A percentile compares a stretch with the other conserved stretches of the same genome.
phyloP scores from a whole-genome alignment of 2,888 invertebrate species.

The Netelia inedita region DNA sequence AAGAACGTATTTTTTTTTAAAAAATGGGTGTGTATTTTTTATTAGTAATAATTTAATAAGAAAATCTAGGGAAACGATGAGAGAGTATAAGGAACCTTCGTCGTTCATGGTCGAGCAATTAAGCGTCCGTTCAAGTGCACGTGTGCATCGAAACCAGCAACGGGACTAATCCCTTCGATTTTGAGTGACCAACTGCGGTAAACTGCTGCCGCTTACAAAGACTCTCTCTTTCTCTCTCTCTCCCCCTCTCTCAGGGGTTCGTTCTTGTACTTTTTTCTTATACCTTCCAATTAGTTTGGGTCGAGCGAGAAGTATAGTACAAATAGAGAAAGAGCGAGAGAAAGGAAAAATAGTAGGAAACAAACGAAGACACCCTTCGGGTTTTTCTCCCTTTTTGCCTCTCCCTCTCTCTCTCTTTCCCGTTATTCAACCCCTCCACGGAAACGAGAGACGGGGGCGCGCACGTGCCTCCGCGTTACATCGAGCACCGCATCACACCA shows the following conservation, averaged over 20 bases:
- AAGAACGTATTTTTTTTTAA: not conserved
- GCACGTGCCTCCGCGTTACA: conserved; percentile 65
- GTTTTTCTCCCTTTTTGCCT: conserved; percentile 20
- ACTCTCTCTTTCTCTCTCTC: conserved; percentile 41
- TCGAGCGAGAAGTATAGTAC: conserved; percentile 8
- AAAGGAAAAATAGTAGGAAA: conserved; percentile 49
- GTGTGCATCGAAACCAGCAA: conserved; percentile 71
- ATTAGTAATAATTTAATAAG: conserved; percentile 12
- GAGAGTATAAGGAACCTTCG: conserved; percentile 34
- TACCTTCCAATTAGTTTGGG: conserved; percentile 63
- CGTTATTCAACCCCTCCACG: conserved; percentile 56
- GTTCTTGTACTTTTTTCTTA: conserved; percentile 18
- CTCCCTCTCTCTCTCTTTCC: conserved; percentile 50
- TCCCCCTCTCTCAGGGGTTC: conserved; percentile 1
- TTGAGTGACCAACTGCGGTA: conserved; percentile 50
- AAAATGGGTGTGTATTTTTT: not conserved
- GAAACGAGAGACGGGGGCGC: conserved; percentile 44
- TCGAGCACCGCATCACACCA: conserved; percentile 36
- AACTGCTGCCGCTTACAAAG: conserved; percentile 37
- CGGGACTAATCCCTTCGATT: conserved; percentile 78
- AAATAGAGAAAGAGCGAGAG: conserved; percentile 26
- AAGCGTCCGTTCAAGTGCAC: conserved; percentile 81
- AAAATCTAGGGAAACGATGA: conserved; percentile 1
- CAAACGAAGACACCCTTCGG: conserved; percentile 52
- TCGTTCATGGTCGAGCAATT: conserved; percentile 77